phyloP scores from a whole-genome alignment of 2,888 invertebrate genomes.

The Siphonodentalium dalli region DNA sequence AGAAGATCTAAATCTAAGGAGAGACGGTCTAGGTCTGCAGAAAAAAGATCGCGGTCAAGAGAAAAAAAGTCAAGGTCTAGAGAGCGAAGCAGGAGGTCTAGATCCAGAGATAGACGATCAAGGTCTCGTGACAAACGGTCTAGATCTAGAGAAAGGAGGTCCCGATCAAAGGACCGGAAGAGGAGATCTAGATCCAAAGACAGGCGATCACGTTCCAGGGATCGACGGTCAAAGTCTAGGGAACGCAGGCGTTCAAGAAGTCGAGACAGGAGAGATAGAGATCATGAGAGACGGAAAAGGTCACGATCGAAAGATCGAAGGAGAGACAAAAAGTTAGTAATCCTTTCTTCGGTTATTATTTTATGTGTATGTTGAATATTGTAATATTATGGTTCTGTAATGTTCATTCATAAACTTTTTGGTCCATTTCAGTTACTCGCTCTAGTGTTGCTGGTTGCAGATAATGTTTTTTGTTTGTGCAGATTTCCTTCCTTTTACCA shows the following conservation, averaged over 20 bases:
- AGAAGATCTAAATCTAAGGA: no score
- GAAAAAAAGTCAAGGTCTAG: conserved; percentile 23
- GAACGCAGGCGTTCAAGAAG: conserved; percentile 36
- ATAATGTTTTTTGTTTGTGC: conserved; percentile 8
- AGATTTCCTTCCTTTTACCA: no score
- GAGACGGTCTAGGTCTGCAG: no score
- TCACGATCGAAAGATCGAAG: conserved; percentile 20
- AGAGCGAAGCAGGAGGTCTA: conserved; percentile 29
- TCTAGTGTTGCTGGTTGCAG: neutral
- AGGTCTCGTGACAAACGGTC: conserved; percentile 36
- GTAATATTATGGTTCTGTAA: neutral
- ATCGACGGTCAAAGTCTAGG: conserved; percentile 25
- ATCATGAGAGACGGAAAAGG: conserved; percentile 36
- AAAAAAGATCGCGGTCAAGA: no score
- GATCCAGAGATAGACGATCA: conserved; percentile 35
- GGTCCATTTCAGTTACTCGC: no score
- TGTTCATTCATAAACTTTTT: neutral
- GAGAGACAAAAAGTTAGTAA: conserved; percentile 25
- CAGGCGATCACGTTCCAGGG: conserved; percentile 12
- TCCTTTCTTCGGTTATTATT: neutral
- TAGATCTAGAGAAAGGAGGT: conserved; percentile 46
- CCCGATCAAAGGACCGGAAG: conserved; percentile 45
- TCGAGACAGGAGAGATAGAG: conserved; percentile 31
- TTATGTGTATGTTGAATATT: neutral
- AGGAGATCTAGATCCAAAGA: conserved; percentile 43